A percentile compares a stretch with the other conserved stretches of the same genome.
These are phyloP conservation scores for Diaphora mendica DNA, from an alignment of 2,888 invertebrate genomes.

Conservation along the genomic window DNA sequence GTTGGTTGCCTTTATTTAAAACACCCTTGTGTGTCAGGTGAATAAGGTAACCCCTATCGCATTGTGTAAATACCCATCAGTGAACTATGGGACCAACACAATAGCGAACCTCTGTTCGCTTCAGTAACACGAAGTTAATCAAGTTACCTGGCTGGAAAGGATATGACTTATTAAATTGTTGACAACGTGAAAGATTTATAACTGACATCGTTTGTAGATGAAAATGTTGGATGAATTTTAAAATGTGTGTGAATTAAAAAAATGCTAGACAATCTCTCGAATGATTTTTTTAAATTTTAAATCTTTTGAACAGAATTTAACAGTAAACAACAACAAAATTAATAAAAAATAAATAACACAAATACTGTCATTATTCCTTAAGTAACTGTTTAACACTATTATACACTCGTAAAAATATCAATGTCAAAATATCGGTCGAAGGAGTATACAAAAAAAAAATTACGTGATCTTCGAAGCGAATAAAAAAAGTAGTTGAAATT, in stretches of 20 bases:
- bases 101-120: slow-evolving; percentile 10
- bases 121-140: slow-evolving; percentile 14
- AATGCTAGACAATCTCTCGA: not conserved
- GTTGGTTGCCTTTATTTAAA: slow-evolving; percentile 10
- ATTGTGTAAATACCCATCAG: slow-evolving; percentile 14
- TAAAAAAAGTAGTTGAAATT: too few species aligned
- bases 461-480: too few species aligned
- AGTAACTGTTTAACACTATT: too few species aligned
- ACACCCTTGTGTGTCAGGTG: slow-evolving; percentile 6
- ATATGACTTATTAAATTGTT: slow-evolving; percentile 5
- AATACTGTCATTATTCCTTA: not conserved
- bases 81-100: slow-evolving; percentile 11
- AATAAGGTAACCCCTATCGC: slow-evolving; percentile 8
- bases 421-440: too few species aligned
- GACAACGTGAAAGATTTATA: not conserved
- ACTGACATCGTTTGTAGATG: not conserved
- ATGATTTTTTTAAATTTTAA: not conserved
- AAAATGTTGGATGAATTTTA: not conserved
- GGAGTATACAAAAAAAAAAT: not conserved
- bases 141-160: slow-evolving; percentile 7
- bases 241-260: not conserved
- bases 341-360: too few species aligned
- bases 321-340: too few species aligned
- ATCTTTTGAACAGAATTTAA: too few species aligned
- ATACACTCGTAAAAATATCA: too few species aligned